These are phyloP conservation scores for Drosophila orena DNA, from an alignment of 1,140 invertebrate species.

Conservation along the genomic window DNA sequence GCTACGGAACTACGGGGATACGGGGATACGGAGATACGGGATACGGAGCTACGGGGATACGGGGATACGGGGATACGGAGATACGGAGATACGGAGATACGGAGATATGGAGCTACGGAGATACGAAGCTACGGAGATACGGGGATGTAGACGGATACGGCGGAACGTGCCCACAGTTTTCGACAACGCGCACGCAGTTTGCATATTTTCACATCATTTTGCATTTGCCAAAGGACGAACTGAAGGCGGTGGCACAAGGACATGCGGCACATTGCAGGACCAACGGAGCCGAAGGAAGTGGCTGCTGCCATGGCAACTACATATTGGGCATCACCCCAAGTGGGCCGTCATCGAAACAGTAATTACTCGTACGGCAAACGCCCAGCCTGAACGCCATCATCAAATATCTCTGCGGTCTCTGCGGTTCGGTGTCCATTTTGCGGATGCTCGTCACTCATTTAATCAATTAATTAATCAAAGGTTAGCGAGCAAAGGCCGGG, in stretches of 20 bases:
- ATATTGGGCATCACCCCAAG: neutral
- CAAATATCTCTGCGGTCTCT: slow-evolving; percentile 15
- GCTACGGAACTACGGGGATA: no score
- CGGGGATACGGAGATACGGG: no score
- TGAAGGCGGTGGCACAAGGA: neutral
- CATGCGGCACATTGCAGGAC: slow-evolving; percentile 36
- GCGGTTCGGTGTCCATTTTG: slow-evolving; percentile 3
- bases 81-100: neutral
- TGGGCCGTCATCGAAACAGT: slow-evolving; percentile 28
- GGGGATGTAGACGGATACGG: neutral
- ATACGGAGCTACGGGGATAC: neutral
- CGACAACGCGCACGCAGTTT: slow-evolving; percentile 60
- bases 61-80: neutral
- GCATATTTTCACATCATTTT: slow-evolving; percentile 71
- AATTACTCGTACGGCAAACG: slow-evolving; percentile 55
- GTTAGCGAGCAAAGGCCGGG: neutral
- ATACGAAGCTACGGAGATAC: neutral
- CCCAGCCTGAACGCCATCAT: neutral
- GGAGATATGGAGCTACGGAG: neutral
- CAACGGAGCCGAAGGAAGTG: neutral
- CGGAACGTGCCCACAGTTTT: slow-evolving; percentile 51
- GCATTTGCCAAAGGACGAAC: slow-evolving; percentile 37
- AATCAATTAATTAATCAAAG: slow-evolving; percentile 69
- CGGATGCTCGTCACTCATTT: slow-evolving; percentile 53
- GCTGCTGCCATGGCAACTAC: neutral